Percentiles rank a stretch among this genome's conserved stretches.
Evolutionary conservation across 2,797 vertebrate species (phyloP).

Genomic region (Pseudotriccus pelzelni): DNA sequence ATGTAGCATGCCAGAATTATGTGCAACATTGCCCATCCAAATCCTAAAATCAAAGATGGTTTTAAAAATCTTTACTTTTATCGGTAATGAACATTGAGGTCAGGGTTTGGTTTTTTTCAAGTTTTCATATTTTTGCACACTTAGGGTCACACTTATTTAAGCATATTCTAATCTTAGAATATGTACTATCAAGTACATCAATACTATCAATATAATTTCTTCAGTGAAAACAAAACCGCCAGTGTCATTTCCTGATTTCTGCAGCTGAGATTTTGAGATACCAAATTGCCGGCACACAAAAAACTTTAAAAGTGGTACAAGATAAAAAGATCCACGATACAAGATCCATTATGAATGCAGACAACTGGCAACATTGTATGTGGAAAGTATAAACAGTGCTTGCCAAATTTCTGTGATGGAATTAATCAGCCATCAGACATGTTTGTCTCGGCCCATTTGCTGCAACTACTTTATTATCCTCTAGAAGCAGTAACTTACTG

Average conservation of each 20-base stretch:
- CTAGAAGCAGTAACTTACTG: neutral
- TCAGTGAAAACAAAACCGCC: neutral
- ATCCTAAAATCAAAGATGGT: neutral
- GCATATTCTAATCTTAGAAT: neutral
- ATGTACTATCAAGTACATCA: neutral
- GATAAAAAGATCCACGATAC: neutral
- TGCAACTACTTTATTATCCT: neutral
- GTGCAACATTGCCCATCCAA: neutral
- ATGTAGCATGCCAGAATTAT: neutral
- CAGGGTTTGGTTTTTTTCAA: rapidly evolving
- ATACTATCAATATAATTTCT: neutral
- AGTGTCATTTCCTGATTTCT: neutral
- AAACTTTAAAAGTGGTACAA: neutral
- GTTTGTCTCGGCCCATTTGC: neutral
- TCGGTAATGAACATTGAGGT: neutral
- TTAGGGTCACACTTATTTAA: neutral
- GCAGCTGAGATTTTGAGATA: neutral
- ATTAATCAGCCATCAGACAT: neutral
- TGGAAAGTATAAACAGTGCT: neutral
- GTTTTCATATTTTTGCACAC: neutral
- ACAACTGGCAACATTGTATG: neutral
- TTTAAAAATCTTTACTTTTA: neutral
- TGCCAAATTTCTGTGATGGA: conserved; percentile 4
- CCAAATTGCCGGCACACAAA: neutral
- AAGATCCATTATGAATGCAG: neutral